A percentile compares a stretch with the other conserved stretches of the same genome.
Evolutionary conservation across 2,113 vertebrate species (phyloP).

Genomic region (Malurus cyaneus): DNA sequence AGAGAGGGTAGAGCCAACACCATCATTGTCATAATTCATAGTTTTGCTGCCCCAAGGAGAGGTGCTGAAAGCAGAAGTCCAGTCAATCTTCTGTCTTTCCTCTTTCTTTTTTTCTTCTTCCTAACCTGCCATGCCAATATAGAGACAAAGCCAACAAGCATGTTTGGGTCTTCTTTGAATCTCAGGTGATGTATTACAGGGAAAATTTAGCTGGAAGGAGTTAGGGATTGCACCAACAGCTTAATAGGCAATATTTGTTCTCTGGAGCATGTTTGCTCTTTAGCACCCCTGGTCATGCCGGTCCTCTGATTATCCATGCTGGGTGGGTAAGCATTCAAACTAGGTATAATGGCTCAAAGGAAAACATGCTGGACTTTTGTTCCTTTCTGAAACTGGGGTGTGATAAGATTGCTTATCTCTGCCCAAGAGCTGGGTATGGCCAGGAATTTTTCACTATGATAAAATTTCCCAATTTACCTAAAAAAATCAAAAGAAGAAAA

Average conservation of each 20-base stretch:
- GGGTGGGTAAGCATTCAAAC: not conserved
- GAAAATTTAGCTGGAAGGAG: not conserved
- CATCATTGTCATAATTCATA: not conserved
- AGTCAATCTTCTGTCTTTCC: not conserved
- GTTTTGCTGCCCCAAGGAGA: not conserved
- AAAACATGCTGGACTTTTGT: not conserved
- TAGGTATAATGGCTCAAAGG: not conserved
- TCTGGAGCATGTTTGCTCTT: not conserved
- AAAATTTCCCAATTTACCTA: slow-evolving; percentile 1
- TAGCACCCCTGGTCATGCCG: not conserved
- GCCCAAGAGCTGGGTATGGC: not conserved
- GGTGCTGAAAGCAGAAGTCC: not conserved
- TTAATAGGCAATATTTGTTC: not conserved
- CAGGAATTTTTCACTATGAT: not conserved
- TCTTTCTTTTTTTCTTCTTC: not conserved
- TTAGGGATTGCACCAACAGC: not conserved
- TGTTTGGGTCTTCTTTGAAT: not conserved
- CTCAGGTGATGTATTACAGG: not conserved
- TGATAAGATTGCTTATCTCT: not conserved
- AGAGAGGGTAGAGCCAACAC: not conserved
- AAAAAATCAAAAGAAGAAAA: not conserved
- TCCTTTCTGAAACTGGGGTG: not conserved
- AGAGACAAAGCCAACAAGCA: not conserved
- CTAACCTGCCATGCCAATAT: not conserved
- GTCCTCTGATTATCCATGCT: not conserved